phyloP scores from a whole-genome alignment of 2,113 vertebrate genomes.

The Pedionomus torquatus region DNA sequence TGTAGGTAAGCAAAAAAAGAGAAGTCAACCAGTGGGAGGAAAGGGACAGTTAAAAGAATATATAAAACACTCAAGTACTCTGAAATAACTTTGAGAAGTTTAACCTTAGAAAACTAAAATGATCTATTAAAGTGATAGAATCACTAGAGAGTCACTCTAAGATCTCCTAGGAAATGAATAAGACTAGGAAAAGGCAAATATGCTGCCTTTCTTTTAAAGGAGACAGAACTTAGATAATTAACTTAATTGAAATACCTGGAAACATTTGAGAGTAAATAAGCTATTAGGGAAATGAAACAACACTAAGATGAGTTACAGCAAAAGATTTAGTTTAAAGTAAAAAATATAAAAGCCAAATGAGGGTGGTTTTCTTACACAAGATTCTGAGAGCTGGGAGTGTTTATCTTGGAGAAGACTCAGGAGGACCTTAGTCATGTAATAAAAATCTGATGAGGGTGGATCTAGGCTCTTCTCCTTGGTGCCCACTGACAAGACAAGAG shows the following conservation, averaged over 20 bases:
- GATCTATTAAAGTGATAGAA: background rate
- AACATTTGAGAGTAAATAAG: background rate
- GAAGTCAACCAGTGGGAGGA: background rate
- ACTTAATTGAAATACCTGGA: background rate
- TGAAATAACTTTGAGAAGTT: background rate
- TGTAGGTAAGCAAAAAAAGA: background rate
- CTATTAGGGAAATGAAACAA: slow-evolving; percentile 10
- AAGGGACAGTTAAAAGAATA: background rate
- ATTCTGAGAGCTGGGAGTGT: background rate
- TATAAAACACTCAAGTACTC: background rate
- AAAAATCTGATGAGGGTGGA: background rate
- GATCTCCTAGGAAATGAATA: background rate
- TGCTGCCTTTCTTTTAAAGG: background rate
- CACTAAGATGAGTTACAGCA: background rate
- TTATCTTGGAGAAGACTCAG: background rate
- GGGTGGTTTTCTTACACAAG: background rate
- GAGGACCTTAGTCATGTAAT: background rate
- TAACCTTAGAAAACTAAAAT: background rate
- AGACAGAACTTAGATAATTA: background rate
- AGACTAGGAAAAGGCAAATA: background rate
- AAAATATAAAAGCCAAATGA: background rate
- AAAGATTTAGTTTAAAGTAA: background rate
- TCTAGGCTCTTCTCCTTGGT: background rate
- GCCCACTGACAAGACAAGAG: background rate
- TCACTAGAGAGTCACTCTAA: background rate